Evolutionary conservation across 2,888 invertebrate species (phyloP), one percentile per base, ranked within the genome.

Genomic region (Coleophora deauratella): DNA sequence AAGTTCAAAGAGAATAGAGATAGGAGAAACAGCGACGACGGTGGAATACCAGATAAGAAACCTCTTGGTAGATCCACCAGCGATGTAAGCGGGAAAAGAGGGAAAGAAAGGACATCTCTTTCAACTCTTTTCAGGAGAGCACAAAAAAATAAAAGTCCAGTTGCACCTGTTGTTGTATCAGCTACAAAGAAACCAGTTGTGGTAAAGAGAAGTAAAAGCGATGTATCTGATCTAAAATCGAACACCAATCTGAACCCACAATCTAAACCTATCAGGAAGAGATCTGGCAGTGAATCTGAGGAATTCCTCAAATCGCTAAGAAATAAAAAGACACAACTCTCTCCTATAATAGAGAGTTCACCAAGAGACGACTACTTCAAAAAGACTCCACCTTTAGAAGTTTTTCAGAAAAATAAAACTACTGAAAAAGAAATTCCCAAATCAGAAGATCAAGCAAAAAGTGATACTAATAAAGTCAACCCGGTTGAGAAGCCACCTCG

Each of bases 331-430:
- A 85, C 90, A 43, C 93, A 92, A 59, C 66, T 94, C 13, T 93
- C 93, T 8, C 94, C 94, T 0, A 94, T 94, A 38, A 93, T 93
- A 50, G 94, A 94, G 73, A 90, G 90, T 47, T 88, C 91, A 9
- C 92, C 90, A 11, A 86, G 90, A 49, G 91, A 91, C 54, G 91
- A 92, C 61, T 91, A 90, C 57, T 91, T 91, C 51, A 87, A 79
- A 46, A 80, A 76, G 47, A 79, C 73, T 15, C 63, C 82, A 4
- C 84, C 84, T 0, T 60, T 85, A 14, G 84, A 84, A 40, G 44
- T 72, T 6, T 75, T 71, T 45, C 72, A 74, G 43, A 82, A 78
- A 50, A 66, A 81, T 51, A 79, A 74, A 44, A 49, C 66, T 11
- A 46, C 68, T 13, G 62, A 73, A 44, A 76, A 75, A 52, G 66